A percentile compares a stretch with the other conserved stretches of the same genome.
These are phyloP conservation scores for Ornithoptera alexandrae DNA, from an alignment of 2,888 invertebrate genomes.

Conservation along the genomic window DNA sequence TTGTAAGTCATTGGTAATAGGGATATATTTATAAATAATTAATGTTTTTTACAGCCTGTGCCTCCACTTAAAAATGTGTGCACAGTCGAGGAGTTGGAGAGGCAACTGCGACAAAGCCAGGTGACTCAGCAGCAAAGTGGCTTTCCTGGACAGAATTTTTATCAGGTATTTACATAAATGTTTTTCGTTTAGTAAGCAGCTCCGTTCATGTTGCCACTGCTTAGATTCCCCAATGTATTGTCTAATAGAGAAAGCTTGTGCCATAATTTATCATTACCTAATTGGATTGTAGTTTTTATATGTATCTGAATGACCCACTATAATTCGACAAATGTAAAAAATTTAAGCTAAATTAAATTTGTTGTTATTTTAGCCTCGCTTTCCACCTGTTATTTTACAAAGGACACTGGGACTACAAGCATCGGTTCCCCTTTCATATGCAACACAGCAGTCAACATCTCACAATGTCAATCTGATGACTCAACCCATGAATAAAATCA, in stretches of 20 bases:
- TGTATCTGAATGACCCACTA: too few relatives aligned
- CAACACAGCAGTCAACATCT: conserved; percentile 57
- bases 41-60: conserved; percentile 41
- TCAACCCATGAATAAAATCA: conserved; percentile 55
- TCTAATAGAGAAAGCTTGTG: too few relatives aligned
- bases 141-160: conserved; percentile 49
- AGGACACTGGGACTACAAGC: conserved; percentile 69
- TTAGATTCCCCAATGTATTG: too few relatives aligned
- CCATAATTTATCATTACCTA: too few relatives aligned
- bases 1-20: too few relatives aligned
- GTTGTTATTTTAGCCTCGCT: conserved; percentile 57
- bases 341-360: not conserved
- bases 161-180: conserved; percentile 47
- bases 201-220: too few relatives aligned
- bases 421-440: conserved; percentile 66
- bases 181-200: too few relatives aligned
- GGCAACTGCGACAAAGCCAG: conserved; percentile 80
- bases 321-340: too few relatives aligned
- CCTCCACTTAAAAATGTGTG: conserved; percentile 81
- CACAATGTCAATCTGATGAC: conserved; percentile 54
- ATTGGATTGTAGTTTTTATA: too few relatives aligned
- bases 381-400: conserved; percentile 70
- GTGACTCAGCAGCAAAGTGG: conserved; percentile 50
- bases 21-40: too few relatives aligned
- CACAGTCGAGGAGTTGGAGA: conserved; percentile 87